Evolutionary conservation across 1,140 invertebrate species (phyloP).

Genomic region (Drosophila eugracilis): DNA sequence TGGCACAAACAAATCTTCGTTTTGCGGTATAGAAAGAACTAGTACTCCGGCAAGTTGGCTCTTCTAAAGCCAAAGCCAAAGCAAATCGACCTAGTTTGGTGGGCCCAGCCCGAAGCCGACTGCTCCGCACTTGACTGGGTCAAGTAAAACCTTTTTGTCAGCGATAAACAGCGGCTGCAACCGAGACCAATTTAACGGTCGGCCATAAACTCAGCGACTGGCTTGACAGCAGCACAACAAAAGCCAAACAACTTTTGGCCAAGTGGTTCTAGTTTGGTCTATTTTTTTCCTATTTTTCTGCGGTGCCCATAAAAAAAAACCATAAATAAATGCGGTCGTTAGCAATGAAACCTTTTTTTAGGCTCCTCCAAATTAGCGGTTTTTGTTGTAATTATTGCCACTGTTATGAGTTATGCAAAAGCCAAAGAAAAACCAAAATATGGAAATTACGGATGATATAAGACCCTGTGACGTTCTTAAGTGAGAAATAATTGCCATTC

Average conservation of each 20-base stretch:
- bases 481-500: constrained; percentile 53
- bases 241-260: constrained; percentile 18
- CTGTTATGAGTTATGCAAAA: constrained; percentile 55
- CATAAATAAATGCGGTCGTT: constrained; percentile 71
- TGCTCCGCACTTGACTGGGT: constrained; percentile 64
- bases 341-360: constrained; percentile 43
- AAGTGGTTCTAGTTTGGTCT: constrained; percentile 37
- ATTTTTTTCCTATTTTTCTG: constrained; percentile 11
- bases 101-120: constrained; percentile 16
- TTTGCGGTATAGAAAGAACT: constrained; percentile 7
- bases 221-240: constrained; percentile 49
- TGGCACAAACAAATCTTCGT: constrained; percentile 5
- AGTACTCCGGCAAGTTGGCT: constrained; percentile 21
- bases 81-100: constrained; percentile 58
- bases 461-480: constrained; percentile 37
- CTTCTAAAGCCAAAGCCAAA: constrained; percentile 28
- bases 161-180: constrained; percentile 68
- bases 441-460: constrained; percentile 35
- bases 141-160: constrained; percentile 81
- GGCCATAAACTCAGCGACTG: constrained; percentile 61
- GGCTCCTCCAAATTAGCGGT: constrained; percentile 45
- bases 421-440: constrained; percentile 4
- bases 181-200: constrained; percentile 70
- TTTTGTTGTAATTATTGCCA: constrained; percentile 31
- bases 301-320: constrained; percentile 43